Evolutionary conservation across 2,113 vertebrate genomes (phyloP).

Genomic region (Eonycteris spelaea): DNA sequence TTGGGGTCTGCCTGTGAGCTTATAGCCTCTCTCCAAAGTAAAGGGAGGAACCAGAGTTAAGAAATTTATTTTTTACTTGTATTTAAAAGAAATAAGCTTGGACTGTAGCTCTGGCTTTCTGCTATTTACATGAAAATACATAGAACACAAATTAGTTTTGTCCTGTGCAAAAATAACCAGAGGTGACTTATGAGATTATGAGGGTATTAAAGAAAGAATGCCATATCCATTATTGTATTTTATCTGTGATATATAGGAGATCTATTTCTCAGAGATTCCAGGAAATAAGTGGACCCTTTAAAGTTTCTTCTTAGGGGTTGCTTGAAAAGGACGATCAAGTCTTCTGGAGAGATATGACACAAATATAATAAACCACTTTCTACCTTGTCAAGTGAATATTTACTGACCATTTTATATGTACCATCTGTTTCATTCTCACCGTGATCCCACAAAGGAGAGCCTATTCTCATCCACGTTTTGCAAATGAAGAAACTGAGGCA

Average conservation of each 20-base stretch:
- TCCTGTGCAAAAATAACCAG: not conserved
- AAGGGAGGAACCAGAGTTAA: not conserved
- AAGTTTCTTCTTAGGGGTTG: not conserved
- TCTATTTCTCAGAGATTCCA: not conserved
- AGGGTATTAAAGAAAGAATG: not conserved
- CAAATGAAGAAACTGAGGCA: not conserved
- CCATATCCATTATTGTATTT: not conserved
- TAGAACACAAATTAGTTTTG: not conserved
- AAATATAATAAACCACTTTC: not conserved
- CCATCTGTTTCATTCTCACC: not conserved
- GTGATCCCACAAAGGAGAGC: not conserved
- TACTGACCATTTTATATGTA: not conserved
- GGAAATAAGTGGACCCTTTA: not conserved
- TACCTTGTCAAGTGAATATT: not conserved
- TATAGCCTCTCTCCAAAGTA: slow-evolving; percentile 3
- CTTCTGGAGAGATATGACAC: not conserved
- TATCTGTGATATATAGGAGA: not conserved
- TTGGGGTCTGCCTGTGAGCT: slow-evolving; percentile 1
- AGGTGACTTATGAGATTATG: not conserved
- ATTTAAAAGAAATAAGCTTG: not conserved
- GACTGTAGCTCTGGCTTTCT: not conserved
- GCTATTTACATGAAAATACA: not conserved
- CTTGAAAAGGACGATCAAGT: not conserved
- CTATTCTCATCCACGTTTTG: not conserved
- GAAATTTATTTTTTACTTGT: slow-evolving; percentile 20